phyloP scores from a whole-genome alignment of 2,888 invertebrate species.

The Oasisia sp. region DNA sequence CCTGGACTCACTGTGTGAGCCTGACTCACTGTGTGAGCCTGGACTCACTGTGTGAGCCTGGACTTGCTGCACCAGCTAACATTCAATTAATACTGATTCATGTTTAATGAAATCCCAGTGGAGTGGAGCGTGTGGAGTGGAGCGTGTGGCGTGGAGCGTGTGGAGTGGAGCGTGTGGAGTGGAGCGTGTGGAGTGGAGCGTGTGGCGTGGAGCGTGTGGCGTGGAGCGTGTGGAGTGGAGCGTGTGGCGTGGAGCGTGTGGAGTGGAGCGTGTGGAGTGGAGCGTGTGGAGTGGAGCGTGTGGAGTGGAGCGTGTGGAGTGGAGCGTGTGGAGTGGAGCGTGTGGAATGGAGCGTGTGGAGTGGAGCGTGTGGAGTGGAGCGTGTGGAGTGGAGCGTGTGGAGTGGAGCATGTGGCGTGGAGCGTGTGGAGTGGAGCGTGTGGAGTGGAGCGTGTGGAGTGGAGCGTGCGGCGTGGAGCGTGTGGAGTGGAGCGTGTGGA shows the following conservation, averaged over 20 bases:
- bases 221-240: background rate
- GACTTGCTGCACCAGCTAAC: background rate
- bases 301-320: background rate
- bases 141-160: background rate
- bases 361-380: background rate
- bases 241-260: background rate
- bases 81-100: constrained; percentile 9
- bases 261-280: background rate
- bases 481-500: background rate
- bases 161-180: background rate
- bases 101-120: background rate
- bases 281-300: background rate
- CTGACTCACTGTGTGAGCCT: too few relatives aligned
- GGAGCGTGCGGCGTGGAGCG: background rate
- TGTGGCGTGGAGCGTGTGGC: background rate
- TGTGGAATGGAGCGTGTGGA: background rate
- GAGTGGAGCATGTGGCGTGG: background rate
- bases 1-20: too few relatives aligned
- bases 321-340: background rate
- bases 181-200: background rate
- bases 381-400: background rate
- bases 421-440: background rate
- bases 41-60: too few relatives aligned
- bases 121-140: background rate
- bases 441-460: background rate